Evolutionary conservation across 2,888 invertebrate genomes (phyloP).

Genomic region (Standfussiana lucernea): DNA sequence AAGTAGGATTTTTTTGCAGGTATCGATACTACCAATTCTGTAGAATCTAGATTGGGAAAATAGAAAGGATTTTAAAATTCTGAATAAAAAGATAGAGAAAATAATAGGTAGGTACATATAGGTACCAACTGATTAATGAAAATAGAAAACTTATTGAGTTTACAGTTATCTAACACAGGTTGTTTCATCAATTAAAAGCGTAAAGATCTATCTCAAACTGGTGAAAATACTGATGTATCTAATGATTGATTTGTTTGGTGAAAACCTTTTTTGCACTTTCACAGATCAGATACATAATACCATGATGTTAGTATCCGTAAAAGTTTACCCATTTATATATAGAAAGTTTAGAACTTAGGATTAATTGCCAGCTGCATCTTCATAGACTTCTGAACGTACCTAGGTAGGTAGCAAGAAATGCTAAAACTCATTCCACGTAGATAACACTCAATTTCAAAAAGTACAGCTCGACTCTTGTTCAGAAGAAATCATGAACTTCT

Average conservation of each 20-base stretch:
- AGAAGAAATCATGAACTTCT: too few relatives aligned
- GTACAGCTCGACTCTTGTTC: neutral
- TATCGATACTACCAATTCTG: constrained; percentile 1
- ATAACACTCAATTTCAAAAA: neutral
- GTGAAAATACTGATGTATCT: neutral
- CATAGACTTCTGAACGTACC: neutral
- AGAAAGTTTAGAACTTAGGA: neutral
- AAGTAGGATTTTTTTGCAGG: constrained; percentile 29
- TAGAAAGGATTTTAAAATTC: neutral
- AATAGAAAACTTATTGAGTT: neutral
- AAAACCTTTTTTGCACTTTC: neutral
- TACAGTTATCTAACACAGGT: neutral
- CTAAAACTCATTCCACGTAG: neutral
- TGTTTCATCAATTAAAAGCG: neutral
- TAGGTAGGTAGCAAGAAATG: neutral
- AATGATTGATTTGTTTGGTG: neutral
- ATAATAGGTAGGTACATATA: neutral
- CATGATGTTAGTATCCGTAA: neutral
- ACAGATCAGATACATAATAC: neutral
- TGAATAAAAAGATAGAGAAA: neutral
- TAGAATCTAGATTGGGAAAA: constrained; percentile 27
- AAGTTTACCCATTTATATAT: neutral
- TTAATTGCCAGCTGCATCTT: neutral
- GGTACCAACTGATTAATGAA: neutral
- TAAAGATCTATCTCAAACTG: neutral